Conservation (phyloP, 2,888 invertebrate genomes). For the Ophion costatus region DNA sequence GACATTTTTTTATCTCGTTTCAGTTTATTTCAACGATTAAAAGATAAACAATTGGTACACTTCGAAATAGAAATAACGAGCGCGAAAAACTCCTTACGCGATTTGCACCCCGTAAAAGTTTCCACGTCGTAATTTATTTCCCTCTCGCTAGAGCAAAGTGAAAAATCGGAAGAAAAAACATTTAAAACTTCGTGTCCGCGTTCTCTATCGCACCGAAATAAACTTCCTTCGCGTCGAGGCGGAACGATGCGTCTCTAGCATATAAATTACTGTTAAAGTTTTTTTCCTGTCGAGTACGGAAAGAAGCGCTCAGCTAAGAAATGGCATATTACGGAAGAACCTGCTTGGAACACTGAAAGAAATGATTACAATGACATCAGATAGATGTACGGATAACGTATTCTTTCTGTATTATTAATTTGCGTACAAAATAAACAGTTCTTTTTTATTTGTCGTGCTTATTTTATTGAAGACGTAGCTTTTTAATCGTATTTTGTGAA, state of each 20-base stretch:
- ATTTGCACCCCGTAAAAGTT: background rate
- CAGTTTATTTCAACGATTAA: too few species aligned
- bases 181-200: background rate
- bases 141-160: background rate
- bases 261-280: background rate
- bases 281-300: slow-evolving; percentile 6
- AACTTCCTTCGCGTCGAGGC: background rate
- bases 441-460: too few species aligned
- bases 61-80: background rate
- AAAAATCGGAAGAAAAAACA: background rate
- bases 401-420: too few species aligned
- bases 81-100: background rate
- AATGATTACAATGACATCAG: background rate
- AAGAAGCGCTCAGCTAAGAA: slow-evolving; percentile 1
- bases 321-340: background rate
- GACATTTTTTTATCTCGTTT: too few species aligned
- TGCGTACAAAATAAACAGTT: too few species aligned
- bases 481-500: too few species aligned
- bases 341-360: background rate
- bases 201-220: background rate
- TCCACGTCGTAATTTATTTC: background rate
- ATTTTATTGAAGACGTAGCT: too few species aligned
- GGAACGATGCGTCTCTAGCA: background rate
- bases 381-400: background rate
- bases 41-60: too few species aligned